Conservation (phyloP, 2,113 vertebrate genomes). For the Mormoops blainvillei region DNA sequence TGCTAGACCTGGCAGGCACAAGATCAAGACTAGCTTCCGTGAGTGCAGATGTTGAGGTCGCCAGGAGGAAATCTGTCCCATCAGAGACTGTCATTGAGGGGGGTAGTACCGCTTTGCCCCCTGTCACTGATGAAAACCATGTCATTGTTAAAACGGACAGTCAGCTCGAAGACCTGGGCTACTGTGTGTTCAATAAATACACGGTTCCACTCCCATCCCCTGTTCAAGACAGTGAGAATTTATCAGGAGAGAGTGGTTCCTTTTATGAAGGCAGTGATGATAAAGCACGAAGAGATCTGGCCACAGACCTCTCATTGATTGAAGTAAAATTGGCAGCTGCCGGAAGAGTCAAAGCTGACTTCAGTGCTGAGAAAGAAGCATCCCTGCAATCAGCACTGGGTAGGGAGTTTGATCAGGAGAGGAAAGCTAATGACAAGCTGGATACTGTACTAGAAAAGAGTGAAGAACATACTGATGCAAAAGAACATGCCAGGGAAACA, state of each 20-base stretch:
- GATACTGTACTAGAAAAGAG: constrained; percentile 82
- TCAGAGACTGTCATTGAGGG: constrained; percentile 83
- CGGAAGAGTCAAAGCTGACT: constrained; percentile 80
- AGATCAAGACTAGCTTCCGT: constrained; percentile 91
- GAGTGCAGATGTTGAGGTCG: constrained; percentile 86
- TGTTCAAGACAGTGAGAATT: constrained; percentile 87
- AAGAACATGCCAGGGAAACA: constrained; percentile 68
- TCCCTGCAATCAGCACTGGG: constrained; percentile 38
- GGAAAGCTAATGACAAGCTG: constrained; percentile 78
- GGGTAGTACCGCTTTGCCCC: constrained; percentile 81
- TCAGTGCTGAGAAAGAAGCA: constrained; percentile 70
- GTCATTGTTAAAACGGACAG: constrained; percentile 88
- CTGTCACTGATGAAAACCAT: constrained; percentile 86
- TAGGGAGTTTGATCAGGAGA: constrained; percentile 80
- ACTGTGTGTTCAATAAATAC: constrained; percentile 99
- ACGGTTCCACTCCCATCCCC: constrained; percentile 96
- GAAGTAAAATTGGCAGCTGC: constrained; percentile 86
- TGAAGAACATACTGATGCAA: constrained; percentile 78
- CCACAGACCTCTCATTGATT: constrained; percentile 82
- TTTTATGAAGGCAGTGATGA: constrained; percentile 83
- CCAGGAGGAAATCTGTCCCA: constrained; percentile 85
- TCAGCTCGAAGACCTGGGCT: constrained; percentile 95
- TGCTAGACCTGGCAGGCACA: constrained; percentile 94
- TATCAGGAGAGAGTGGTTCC: constrained; percentile 78
- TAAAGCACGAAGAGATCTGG: constrained; percentile 78